Base-by-base conservation (phyloP, 2,113 vertebrate genomes). In the Bucco capensis region DNA sequence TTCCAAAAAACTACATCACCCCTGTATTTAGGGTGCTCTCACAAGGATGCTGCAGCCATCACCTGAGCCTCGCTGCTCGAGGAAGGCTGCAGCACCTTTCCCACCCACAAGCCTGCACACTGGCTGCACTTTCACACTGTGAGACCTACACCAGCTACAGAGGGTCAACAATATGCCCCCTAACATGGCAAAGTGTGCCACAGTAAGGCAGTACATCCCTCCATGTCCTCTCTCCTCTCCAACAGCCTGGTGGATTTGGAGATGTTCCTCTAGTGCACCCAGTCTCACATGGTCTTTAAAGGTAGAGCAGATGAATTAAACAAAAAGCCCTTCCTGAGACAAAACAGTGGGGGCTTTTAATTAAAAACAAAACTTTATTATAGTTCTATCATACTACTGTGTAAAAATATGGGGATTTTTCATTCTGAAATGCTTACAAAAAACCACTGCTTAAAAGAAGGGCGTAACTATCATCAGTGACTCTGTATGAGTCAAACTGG, bases 351-450 rank as follows among this genome's bases (percentile, higher is more conserved):
- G 21, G n/a, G 31, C 24, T 33, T 77, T 65, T 70, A 79, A 72
- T 88, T 74, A 82, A 91, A 94, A 93, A 19, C 24, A 66, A 86
- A 11, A 2, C 30, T 84, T 92, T 94, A 96, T 93, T 96, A 69
- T 42, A 25, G 46, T 74, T 92, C 44, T 91, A 21, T 82, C 46
- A 50, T 37, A 61, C 46, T 81, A 67, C 27, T 83, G 57, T 85
- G 85, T 90, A 97, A 97, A 96, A 97, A 86, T 94, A 95, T 9
- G 72, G 27, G 30, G 30, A 24, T 37, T 86, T 80, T 57, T 69
- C 54, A 65, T 73, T 61, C 84, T 75, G 83, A 79, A 88, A 86
- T 42, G 60, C 56, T 92, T 90, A 94, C 70, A 78, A 94, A 94
- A n/a, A 96, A 60, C 8, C 67, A 67, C 54, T 50, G 62, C 40